A percentile compares a stretch with the other conserved stretches of the same genome.
phyloP scores from a whole-genome alignment of 2,888 invertebrate species.

The Dicranocentrus wangi region DNA sequence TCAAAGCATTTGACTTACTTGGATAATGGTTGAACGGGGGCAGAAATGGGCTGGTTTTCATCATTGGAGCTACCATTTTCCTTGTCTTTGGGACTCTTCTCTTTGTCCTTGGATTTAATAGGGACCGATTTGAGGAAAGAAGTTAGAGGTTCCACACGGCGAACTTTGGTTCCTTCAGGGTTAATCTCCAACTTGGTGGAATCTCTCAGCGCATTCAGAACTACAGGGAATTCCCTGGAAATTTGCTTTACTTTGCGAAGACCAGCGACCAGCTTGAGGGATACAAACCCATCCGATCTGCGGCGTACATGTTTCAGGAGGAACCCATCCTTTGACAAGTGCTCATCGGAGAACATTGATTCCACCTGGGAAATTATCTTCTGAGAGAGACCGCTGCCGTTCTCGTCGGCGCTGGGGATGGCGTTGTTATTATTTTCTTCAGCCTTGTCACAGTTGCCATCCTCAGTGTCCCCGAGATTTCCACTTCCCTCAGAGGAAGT shows the following conservation, averaged over 20 bases:
- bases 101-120: conserved; percentile 68
- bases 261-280: conserved; percentile 93
- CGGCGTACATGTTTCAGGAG: conserved; percentile 93
- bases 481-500: conserved; percentile 55
- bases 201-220: conserved; percentile 87
- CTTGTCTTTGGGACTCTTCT: conserved; percentile 60
- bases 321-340: conserved; percentile 96
- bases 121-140: conserved; percentile 90
- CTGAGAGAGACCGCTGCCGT: conserved; percentile 80
- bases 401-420: conserved; percentile 3
- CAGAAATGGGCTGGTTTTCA: conserved; percentile 37
- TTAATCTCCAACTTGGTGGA: conserved; percentile 89
- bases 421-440: conserved; percentile 19
- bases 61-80: conserved; percentile 56
- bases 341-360: conserved; percentile 96
- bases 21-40: conserved; percentile 44
- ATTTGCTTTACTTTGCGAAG: conserved; percentile 95
- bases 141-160: conserved; percentile 88
- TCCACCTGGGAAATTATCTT: conserved; percentile 92
- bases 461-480: conserved; percentile 50
- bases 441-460: conserved; percentile 38
- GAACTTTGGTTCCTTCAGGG: conserved; percentile 90
- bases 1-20: too few relatives aligned
- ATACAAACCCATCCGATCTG: conserved; percentile 96
- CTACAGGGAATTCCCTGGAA: conserved; percentile 94